Evolutionary conservation across 2,888 invertebrate genomes (phyloP), one percentile per base, ranked within the genome.

Genomic region (Malthinus seriepunctatus): DNA sequence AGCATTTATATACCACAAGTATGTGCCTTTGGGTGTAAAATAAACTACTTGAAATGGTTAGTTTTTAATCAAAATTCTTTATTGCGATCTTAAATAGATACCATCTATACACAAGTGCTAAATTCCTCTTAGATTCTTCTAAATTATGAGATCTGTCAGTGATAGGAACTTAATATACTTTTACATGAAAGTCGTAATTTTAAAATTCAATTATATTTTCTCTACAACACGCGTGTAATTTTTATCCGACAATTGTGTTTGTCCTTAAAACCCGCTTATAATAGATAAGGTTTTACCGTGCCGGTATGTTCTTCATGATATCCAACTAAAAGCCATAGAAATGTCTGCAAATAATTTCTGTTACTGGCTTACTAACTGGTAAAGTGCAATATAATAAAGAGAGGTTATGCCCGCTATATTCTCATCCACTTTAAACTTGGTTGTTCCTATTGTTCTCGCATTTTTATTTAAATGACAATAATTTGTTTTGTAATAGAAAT

Each of bases 21-120:
- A 71, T 71, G 70, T 64, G 70, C 71, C 69, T 55, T 44, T 37
- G 63, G 72, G 69, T 68, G 69, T 67, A 62, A 52, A 63, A 55
- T 52, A 70, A 70, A 70, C 71, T 68, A 68, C 69, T 71, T 67
- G 67, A 67, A 63, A 56, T 67, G 61, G 66, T 15, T 15, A 42
- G 10, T 15, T 14, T 14, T 14, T n/a, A 42, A 23, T 4, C 67
- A 61, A 66, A 62, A 69, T 70, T 66, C 64, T 56, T 65, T 58
- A 66, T 67, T 63, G 65, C 67, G 65, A 69, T 71, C 66, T 68
- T 66, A 69, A 67, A 69, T 60, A 53, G 71, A 72, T 72, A 70
- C 42, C 60, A 72, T 73, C 73, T 65, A 48, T 63, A 60, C 68
- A 69, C 70, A 72, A 72, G 71, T 72, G 73, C 68, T 71, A 69